Evolutionary conservation across 1,140 invertebrate genomes (phyloP), one percentile per base, ranked within the genome.

Genomic region (Hycleus phaleratus): DNA sequence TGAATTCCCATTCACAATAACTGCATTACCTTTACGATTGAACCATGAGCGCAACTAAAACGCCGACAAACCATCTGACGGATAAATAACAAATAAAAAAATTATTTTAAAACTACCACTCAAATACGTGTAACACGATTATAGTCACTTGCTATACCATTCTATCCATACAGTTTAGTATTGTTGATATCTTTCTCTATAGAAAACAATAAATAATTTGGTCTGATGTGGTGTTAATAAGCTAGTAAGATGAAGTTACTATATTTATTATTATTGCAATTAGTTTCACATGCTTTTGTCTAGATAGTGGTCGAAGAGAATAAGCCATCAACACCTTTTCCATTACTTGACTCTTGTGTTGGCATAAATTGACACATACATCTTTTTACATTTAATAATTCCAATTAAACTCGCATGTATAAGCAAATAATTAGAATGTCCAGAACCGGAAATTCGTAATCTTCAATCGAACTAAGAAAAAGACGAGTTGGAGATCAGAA

Each of bases 31-130:
- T 61, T 53, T 61, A 53, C 50, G 49, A 57, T 47, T 52, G 50
- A 57, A 57, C 49, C 60, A 61, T 58, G 56, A 58, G 60, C 56
- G 56, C 38, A 47, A 49, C 55, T 61, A 61, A 61, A 26, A 46
- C 32, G 60, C 56, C 56, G 60, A 61, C 55, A 58, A 61, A 52
- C 43, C 32, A 4, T 32, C 3, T 32, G 4, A 7, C 7, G 32
- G 1, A 32, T 5, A 32, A 4, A 32, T 32, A 18, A 5, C 32
- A 32, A 32, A 32, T 32, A 32, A 32, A 32, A 32, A 4, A 32
- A 32, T 2, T 32, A 18, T 49, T 38, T 52, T 12, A 52, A 56
- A 56, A 56, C 32, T 32, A 32, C 32, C 32, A 56, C 56, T 38
- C 54, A 50, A 56, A 60, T 60, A 55, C 49, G 40, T 46, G 46